Evolutionary conservation across 1,140 invertebrate genomes (phyloP), one percentile per base, ranked within the genome.

Genomic region (Drosophila melanogaster): DNA sequence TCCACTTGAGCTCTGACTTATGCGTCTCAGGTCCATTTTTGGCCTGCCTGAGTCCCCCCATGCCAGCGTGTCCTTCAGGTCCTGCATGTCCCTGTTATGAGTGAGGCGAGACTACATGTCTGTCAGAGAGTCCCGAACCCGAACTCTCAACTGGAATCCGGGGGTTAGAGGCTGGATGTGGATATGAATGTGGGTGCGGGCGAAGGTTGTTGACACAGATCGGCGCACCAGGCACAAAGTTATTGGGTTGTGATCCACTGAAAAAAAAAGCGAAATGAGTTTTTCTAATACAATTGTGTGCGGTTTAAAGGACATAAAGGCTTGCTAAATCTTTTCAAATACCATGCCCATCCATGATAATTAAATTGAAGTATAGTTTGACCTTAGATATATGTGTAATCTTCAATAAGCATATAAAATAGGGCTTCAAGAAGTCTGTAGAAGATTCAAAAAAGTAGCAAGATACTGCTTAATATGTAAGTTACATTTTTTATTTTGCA

Each of bases 141-240:
- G 49, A 64, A 51, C 38, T 40, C 38, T 40, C 60, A 17, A 46
- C 19, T 44, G 40, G 54, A 60, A 41, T 26, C 51, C 50, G 60
- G 56, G 37, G 49, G 26, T 35, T 19, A 30, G 30, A 59, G 30
- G 17, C 35, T 22, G 55, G 17, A 33, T 24, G 12, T 7, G 56
- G 37, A 55, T 15, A 38, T 17, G 57, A 12, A 38, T 24, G 14
- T 5, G 47, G 43, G 49, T 33, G 30, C 30, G 43, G 46, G 19
- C 19, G 15, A 15, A 41, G 35, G 35, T 40, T 85, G 81, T 85
- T 85, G 81, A 85, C 81, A 87, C 83, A 86, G 79, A 62, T 73
- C 81, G 40, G 72, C 79, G 71, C 84, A 79, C 66, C 72, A 62
- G 76, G 69, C 80, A 85, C 43, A 44, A 78, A 90, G 62, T 71